These are phyloP conservation scores for Gallinago nigripennis DNA, from an alignment of 2,797 vertebrate species.

Conservation along the genomic window DNA sequence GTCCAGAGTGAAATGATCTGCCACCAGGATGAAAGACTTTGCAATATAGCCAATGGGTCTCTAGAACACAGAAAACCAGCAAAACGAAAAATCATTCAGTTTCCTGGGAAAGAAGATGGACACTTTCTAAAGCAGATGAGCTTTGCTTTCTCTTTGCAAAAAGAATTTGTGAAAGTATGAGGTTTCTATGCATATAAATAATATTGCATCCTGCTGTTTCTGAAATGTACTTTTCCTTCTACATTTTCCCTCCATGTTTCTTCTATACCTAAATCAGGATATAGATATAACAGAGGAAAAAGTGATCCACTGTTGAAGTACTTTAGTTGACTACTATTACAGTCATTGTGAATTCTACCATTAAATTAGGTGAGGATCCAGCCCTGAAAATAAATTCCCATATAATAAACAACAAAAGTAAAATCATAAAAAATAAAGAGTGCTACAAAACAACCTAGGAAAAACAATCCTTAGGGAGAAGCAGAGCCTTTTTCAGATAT, in stretches of 20 bases:
- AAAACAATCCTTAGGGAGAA: not conserved
- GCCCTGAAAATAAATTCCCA: not conserved
- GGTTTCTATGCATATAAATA: not conserved
- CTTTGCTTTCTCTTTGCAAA: not conserved
- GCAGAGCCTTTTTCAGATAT: not conserved
- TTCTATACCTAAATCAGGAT: not conserved
- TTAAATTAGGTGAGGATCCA: not conserved
- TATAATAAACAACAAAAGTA: not conserved
- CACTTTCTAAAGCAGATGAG: not conserved
- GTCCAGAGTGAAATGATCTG: not conserved
- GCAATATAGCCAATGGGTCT: not conserved
- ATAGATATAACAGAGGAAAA: not conserved
- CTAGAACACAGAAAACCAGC: not conserved
- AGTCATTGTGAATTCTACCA: not conserved
- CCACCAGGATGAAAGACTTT: not conserved
- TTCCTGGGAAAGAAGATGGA: not conserved
- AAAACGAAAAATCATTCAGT: not conserved
- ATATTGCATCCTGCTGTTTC: not conserved
- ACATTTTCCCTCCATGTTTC: not conserved
- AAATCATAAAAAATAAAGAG: not conserved
- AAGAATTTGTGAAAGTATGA: not conserved
- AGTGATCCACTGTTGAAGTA: not conserved
- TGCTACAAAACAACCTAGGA: not conserved
- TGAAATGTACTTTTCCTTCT: not conserved
- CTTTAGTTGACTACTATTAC: not conserved